Evolutionary conservation across 2,888 invertebrate species (phyloP).

Genomic region (Pyralis farinalis): DNA sequence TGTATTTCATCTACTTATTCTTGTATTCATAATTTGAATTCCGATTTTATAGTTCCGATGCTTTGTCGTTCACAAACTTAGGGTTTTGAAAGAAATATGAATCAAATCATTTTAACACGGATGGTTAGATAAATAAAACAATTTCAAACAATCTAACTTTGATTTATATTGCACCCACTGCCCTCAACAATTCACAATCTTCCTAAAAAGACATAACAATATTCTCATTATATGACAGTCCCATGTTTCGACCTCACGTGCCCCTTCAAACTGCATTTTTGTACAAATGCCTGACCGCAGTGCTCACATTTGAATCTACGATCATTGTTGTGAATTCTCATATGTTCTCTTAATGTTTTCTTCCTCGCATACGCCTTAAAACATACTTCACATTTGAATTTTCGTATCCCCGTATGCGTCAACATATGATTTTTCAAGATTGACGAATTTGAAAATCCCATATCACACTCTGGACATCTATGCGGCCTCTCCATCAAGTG

Average conservation of each 20-base stretch:
- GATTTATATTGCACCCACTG: no score
- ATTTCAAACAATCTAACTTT: no score
- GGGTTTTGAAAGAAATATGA: no score
- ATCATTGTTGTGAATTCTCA: conserved; percentile 40
- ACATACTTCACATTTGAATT: conserved; percentile 31
- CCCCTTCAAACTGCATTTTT: conserved; percentile 24
- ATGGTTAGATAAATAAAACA: no score
- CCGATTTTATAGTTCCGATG: no score
- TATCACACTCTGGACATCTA: conserved; percentile 30
- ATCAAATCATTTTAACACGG: no score
- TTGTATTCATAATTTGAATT: no score
- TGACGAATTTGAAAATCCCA: conserved; percentile 27
- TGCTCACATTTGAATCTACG: conserved; percentile 33
- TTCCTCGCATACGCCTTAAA: conserved; percentile 34
- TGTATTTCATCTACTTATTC: no score
- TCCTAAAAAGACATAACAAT: background rate
- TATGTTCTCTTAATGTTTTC: conserved; percentile 36
- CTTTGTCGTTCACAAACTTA: no score
- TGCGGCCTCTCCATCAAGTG: conserved; percentile 28
- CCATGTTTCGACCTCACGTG: conserved; percentile 22
- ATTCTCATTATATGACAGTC: background rate
- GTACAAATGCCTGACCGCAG: conserved; percentile 33
- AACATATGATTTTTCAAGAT: conserved; percentile 50
- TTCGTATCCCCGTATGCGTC: conserved; percentile 46
- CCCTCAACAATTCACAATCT: no score